phyloP scores from a whole-genome alignment of 2,888 invertebrate genomes.

The Dynastes maya region DNA sequence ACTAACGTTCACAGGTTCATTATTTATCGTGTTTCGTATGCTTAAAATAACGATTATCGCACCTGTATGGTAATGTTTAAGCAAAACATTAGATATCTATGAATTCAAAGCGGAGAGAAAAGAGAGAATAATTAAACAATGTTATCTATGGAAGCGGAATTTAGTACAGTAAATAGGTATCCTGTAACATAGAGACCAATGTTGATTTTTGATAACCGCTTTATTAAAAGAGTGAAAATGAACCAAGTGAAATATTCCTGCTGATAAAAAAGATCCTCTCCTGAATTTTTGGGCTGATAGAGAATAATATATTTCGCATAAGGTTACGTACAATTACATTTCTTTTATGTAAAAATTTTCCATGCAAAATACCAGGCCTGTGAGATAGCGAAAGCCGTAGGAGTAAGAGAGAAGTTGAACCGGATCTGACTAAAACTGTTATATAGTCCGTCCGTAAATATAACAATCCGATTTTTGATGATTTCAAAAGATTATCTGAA shows the following conservation, averaged over 20 bases:
- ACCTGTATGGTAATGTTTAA: slow-evolving; percentile 5
- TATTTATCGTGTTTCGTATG: background rate
- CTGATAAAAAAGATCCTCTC: background rate
- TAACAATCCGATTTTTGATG: too few species aligned
- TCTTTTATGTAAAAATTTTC: background rate
- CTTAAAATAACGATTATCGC: background rate
- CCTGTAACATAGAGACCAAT: too few species aligned
- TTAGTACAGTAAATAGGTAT: too few species aligned
- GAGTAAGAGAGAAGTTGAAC: slow-evolving; percentile 9
- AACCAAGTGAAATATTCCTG: background rate
- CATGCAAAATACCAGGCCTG: background rate
- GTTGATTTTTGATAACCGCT: too few species aligned
- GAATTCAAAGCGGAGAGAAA: background rate
- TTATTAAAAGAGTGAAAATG: too few species aligned
- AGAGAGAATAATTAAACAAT: slow-evolving; percentile 7
- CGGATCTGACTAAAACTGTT: background rate
- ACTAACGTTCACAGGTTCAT: background rate
- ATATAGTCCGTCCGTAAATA: background rate
- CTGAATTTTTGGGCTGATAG: background rate
- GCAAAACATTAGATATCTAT: background rate
- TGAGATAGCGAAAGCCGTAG: too few species aligned
- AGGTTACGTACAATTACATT: background rate
- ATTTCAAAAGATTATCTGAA: too few species aligned
- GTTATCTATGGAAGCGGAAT: too few species aligned
- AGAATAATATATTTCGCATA: background rate